A percentile compares a stretch with the other conserved stretches of the same genome.
Conservation (phyloP, 2,113 vertebrate genomes). For the Gracilinanus agilis region DNA sequence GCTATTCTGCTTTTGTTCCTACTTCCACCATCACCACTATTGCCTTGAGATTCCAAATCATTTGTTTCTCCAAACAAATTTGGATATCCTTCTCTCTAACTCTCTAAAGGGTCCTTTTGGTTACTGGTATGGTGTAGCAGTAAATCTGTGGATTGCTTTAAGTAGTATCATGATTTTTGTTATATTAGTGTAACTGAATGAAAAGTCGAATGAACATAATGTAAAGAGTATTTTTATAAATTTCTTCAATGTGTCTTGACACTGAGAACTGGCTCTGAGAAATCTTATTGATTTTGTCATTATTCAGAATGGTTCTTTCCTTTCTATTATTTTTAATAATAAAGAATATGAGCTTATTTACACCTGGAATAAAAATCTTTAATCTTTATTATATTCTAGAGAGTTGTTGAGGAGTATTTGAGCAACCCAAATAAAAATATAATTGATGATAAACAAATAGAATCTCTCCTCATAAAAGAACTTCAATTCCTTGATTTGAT, state of each 20-base stretch:
- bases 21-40: background rate
- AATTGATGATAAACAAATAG: conserved; percentile 21
- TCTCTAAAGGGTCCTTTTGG: background rate
- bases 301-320: background rate
- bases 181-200: background rate
- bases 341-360: background rate
- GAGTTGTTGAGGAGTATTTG: background rate
- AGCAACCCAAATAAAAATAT: conserved; percentile 18
- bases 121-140: background rate
- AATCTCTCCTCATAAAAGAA: background rate
- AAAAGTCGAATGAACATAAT: background rate
- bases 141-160: background rate
- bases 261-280: background rate
- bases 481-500: background rate
- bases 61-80: background rate
- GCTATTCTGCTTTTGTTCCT: background rate
- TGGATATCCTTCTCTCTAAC: background rate
- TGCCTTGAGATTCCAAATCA: background rate
- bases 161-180: background rate
- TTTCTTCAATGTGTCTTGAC: background rate
- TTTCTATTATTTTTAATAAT: background rate
- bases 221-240: background rate
- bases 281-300: background rate
- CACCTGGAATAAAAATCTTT: background rate
- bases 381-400: background rate